Percentiles rank a stretch among this genome's conserved stretches.
Evolutionary conservation across 2,888 invertebrate species (phyloP).

Genomic region (Drosophila rellima): DNA sequence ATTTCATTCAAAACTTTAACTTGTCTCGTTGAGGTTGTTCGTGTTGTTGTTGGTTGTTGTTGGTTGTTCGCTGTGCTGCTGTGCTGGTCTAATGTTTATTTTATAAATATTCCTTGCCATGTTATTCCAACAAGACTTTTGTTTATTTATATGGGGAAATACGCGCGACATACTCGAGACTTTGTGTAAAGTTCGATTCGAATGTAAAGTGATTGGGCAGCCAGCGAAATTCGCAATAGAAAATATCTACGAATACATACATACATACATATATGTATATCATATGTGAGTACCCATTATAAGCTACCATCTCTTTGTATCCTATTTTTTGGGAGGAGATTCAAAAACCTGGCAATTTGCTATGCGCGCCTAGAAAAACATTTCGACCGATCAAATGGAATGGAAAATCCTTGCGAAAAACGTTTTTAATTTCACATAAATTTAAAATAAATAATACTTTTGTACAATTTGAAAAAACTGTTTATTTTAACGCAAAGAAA

Average conservation of each 20-base stretch:
- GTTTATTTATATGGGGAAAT: constrained; percentile 70
- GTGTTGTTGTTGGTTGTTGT: constrained; percentile 25
- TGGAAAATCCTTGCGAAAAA: constrained; percentile 74
- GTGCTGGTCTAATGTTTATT: constrained; percentile 74
- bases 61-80: constrained; percentile 25
- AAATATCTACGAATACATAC: constrained; percentile 14
- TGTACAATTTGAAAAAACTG: constrained; percentile 59
- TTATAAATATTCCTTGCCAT: constrained; percentile 75
- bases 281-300: constrained; percentile 16
- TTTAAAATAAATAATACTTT: constrained; percentile 76
- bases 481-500: constrained; percentile 81
- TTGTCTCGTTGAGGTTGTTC: constrained; percentile 31
- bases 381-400: constrained; percentile 20
- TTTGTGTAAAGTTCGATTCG: constrained; percentile 42
- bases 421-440: constrained; percentile 78
- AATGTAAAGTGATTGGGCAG: constrained; percentile 37
- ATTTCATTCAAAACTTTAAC: constrained; percentile 58
- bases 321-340: not conserved
- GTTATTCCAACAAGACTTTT: constrained; percentile 77
- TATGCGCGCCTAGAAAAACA: constrained; percentile 73
- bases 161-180: constrained; percentile 74
- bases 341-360: constrained; percentile 32
- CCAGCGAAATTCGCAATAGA: constrained; percentile 35
- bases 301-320: not conserved
- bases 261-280: too few relatives aligned